Conservation (phyloP, 2,797 vertebrate genomes). For the Danio aesculapii region DNA sequence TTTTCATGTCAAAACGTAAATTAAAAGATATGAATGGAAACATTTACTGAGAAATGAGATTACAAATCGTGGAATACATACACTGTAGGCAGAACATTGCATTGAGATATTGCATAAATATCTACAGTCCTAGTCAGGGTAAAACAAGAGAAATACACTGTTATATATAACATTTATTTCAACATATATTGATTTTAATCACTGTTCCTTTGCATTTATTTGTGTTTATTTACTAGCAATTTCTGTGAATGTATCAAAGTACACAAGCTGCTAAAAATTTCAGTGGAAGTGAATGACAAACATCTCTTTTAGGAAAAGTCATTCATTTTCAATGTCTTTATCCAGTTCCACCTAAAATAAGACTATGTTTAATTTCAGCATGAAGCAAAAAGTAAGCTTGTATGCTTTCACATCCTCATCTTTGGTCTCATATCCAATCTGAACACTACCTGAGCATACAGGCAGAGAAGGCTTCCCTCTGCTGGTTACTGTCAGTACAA, state of each 20-base stretch:
- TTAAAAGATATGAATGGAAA: background rate
- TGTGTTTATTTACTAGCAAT: too few relatives aligned
- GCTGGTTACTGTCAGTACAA: constrained; percentile 8
- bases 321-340: background rate
- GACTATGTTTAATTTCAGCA: background rate
- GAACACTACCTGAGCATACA: background rate
- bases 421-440: background rate
- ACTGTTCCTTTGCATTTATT: too few relatives aligned
- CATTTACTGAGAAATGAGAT: background rate
- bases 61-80: background rate
- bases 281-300: background rate
- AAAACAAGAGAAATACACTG: too few relatives aligned
- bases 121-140: too few relatives aligned
- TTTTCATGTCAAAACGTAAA: too few relatives aligned
- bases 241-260: too few relatives aligned
- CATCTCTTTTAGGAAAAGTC: too few relatives aligned
- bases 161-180: too few relatives aligned
- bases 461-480: constrained; percentile 27
- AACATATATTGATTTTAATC: too few relatives aligned
- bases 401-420: background rate
- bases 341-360: background rate
- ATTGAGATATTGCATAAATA: background rate
- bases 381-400: background rate
- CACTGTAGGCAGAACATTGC: background rate
- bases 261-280: too few relatives aligned